Conservation (phyloP, 1,140 invertebrate genomes). For the Drosophila micromelanica region DNA sequence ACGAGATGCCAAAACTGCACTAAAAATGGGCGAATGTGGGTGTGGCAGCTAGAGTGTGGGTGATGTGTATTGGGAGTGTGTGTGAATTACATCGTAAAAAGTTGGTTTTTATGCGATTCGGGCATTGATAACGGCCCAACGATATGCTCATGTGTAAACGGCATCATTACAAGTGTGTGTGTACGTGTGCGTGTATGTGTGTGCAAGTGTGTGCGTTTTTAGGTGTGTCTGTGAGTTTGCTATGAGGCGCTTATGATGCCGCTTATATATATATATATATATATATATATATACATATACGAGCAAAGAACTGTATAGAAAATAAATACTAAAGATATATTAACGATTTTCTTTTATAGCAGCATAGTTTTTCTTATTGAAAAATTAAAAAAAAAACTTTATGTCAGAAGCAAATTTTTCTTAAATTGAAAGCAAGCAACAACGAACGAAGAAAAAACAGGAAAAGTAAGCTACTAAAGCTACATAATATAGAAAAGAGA, state of each 20-base stretch:
- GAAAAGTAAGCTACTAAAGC: constrained; percentile 14
- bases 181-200: constrained; percentile 17
- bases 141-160: constrained; percentile 75
- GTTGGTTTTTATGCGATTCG: constrained; percentile 71
- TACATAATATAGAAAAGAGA: constrained; percentile 14
- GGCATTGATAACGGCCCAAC: constrained; percentile 71
- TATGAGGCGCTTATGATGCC: constrained; percentile 72
- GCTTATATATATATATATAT: constrained; percentile 51
- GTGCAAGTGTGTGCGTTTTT: constrained; percentile 5
- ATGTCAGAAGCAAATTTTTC: constrained; percentile 12
- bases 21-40: constrained; percentile 31
- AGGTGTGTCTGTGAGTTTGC: constrained; percentile 30
- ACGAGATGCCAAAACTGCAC: constrained; percentile 43
- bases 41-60: constrained; percentile 17
- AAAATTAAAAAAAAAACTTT: constrained; percentile 19
- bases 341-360: constrained; percentile 23
- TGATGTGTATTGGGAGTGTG: constrained; percentile 38
- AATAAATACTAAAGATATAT: constrained; percentile 9
- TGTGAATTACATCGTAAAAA: constrained; percentile 79
- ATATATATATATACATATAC: too few species aligned
- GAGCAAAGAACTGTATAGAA: constrained; percentile 13
- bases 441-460: constrained; percentile 1
- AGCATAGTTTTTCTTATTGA: constrained; percentile 11
- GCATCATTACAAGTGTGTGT: constrained; percentile 59
- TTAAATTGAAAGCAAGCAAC: constrained; percentile 19